Evolutionary conservation across 23 tunicate species (phyloP), one percentile per base, ranked within the genome.

Genomic region (Phallusia fumigata): DNA sequence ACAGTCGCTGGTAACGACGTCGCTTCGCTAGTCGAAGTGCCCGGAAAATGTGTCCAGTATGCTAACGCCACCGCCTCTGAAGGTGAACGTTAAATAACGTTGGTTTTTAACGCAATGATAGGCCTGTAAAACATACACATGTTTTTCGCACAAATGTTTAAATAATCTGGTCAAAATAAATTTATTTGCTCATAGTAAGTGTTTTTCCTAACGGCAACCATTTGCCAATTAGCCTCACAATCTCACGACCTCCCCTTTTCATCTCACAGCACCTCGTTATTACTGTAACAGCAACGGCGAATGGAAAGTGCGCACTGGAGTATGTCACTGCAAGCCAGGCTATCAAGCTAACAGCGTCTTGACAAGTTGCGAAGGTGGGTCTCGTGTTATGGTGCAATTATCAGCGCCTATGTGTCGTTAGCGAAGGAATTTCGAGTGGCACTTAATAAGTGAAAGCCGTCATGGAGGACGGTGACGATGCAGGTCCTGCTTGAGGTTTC

Each of bases 211-310:
- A n/a, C n/a, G n/a, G n/a, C n/a, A n/a, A n/a, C n/a, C n/a, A n/a
- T n/a, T n/a, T 10, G 47, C 8, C 47, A 40, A 40, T 40, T 40
- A 40, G 5, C 5, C 47, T 40, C 47, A 40, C 47, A 40, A 40
- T 40, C 47, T 3, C 47, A 40, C 47, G 47, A 10, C 47, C 47
- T 40, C 10, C 47, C 32, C 31, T 26, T 0, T 30, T 79, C 31
- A 35, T 26, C 28, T 65, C 53, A 65, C 87, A 92, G 97, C 79
- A n/a, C 92, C 97, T 21, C 73, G 86, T 21, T 76, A 80, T 74
- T 64, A 83, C 80, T 92, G 97, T 89, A 87, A 92, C 85, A 81
- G 91, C 79, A 84, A 92, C 26, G 97, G 92, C 19, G 86, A 84
- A 64, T 92, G 97, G 97, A 87, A 80, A 65, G 84, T 87, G 31